Conservation (phyloP, 2,113 vertebrate species). For the Micromys minutus region DNA sequence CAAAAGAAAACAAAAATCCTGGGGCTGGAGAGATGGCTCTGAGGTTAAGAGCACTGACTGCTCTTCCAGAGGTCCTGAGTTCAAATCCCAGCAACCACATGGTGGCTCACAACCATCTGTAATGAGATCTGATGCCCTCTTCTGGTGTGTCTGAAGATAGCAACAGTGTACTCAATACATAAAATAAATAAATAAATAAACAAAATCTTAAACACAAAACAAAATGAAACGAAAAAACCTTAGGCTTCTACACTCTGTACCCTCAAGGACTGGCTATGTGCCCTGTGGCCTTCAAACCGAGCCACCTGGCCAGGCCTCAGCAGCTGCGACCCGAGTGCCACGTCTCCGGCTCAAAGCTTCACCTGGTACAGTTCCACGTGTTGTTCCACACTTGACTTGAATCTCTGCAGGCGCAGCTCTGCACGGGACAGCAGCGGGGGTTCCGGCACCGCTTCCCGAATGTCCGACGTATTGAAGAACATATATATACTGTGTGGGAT, state of each 20-base stretch:
- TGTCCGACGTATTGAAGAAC: constrained; percentile 82
- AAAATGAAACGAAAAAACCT: too few species aligned
- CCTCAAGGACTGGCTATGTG: accelerated
- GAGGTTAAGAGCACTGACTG: too few species aligned
- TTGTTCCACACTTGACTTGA: constrained; percentile 78
- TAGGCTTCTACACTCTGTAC: neutral
- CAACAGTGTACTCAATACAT: too few species aligned
- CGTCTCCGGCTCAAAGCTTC: neutral
- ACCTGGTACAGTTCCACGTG: constrained; percentile 91
- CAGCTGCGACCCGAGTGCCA: accelerated
- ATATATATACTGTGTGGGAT: constrained; percentile 66
- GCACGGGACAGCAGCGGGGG: constrained; percentile 86
- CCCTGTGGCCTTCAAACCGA: accelerated
- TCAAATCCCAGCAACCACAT: too few species aligned
- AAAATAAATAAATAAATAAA: too few species aligned
- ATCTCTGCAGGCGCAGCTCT: constrained; percentile 89
- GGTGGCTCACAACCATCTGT: too few species aligned
- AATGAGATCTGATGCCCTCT: too few species aligned
- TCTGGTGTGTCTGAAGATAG: too few species aligned
- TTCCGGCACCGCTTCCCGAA: constrained; percentile 80
- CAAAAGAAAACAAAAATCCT: too few species aligned
- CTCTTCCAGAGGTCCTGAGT: too few species aligned
- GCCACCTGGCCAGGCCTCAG: neutral
- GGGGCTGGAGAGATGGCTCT: too few species aligned
- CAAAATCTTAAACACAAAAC: too few species aligned